Conservation (phyloP, 2,888 invertebrate genomes). For the Biston betularia region DNA sequence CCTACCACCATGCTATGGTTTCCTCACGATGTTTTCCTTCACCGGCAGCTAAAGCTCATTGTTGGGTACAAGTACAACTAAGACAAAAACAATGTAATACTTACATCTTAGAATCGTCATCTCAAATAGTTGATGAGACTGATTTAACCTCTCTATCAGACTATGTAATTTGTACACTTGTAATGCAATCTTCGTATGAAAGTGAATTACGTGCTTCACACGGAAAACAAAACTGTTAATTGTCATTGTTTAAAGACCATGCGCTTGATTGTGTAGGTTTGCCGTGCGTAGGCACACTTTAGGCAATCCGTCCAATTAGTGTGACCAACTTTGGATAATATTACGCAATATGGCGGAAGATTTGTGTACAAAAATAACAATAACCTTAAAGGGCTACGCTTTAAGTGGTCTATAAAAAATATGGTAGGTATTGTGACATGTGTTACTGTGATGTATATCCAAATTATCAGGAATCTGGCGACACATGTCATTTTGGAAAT, state of each 20-base stretch:
- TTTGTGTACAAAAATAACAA: slow-evolving; percentile 3
- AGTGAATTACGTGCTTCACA: slow-evolving; percentile 53
- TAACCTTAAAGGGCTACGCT: slow-evolving; percentile 1
- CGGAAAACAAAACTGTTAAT: slow-evolving; percentile 50
- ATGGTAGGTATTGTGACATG: not conserved
- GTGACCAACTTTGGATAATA: slow-evolving; percentile 8
- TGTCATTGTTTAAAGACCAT: slow-evolving; percentile 40
- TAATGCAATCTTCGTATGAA: slow-evolving; percentile 48
- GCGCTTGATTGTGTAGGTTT: slow-evolving; percentile 26
- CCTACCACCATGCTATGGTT: too few species aligned
- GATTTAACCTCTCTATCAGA: not conserved
- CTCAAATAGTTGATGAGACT: not conserved
- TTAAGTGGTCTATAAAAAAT: not conserved
- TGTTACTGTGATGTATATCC: not conserved
- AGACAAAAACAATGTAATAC: too few species aligned
- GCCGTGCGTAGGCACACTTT: slow-evolving; percentile 24
- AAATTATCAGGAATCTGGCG: not conserved
- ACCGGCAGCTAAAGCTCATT: too few species aligned
- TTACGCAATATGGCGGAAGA: slow-evolving; percentile 23
- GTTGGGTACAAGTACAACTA: too few species aligned
- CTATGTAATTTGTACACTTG: slow-evolving; percentile 25
- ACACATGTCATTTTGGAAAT: too few species aligned
- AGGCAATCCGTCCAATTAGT: slow-evolving; percentile 23
- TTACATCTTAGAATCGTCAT: not conserved
- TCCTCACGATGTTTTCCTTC: too few species aligned